These are phyloP conservation scores for Catagonus wagneri DNA, from an alignment of 2,113 vertebrate genomes.

Conservation along the genomic window DNA sequence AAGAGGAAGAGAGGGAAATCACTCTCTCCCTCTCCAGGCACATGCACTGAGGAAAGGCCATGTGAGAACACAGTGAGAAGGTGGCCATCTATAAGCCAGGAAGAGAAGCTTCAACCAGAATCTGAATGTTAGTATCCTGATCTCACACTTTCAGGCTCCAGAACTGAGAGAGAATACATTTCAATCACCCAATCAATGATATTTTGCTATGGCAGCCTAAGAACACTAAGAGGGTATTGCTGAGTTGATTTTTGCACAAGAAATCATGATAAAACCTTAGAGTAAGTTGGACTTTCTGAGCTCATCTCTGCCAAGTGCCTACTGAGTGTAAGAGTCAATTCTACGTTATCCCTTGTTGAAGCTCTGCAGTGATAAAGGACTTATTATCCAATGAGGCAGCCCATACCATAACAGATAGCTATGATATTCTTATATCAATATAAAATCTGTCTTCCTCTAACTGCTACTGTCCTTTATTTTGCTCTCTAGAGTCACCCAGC, in stretches of 20 bases:
- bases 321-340: not conserved
- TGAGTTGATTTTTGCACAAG: not conserved
- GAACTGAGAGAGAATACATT: not conserved
- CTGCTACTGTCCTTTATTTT: not conserved
- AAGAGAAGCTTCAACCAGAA: not conserved
- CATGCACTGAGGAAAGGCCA: not conserved
- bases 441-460: not conserved
- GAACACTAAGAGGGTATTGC: not conserved
- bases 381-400: not conserved
- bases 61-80: not conserved
- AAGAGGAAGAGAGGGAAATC: not conserved
- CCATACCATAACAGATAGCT: not conserved
- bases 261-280: conserved; percentile 6
- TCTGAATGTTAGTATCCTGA: not conserved
- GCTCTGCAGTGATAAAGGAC: not conserved
- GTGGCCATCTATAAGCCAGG: not conserved
- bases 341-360: not conserved
- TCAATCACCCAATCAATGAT: not conserved
- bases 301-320: not conserved
- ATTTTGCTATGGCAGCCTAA: not conserved
- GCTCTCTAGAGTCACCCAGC: not conserved
- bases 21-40: not conserved
- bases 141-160: not conserved
- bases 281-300: not conserved
- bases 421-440: not conserved